Conservation (phyloP, 2,888 invertebrate genomes). For the Patella ulyssiponensis region DNA sequence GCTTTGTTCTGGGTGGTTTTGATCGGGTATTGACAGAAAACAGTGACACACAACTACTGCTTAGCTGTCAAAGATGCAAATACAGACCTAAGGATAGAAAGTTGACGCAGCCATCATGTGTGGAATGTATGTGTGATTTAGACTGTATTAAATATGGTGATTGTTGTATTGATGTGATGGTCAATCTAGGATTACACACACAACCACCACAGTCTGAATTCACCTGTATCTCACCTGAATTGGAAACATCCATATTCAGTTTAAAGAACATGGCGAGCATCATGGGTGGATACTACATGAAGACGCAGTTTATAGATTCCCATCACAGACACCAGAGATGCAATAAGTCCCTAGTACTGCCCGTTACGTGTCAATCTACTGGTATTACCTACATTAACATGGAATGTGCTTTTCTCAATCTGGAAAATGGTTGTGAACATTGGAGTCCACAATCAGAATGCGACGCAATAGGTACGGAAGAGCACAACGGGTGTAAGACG, state of each 20-base stretch:
- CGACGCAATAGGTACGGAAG: background rate
- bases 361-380: background rate
- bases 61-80: too few relatives aligned
- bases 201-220: background rate
- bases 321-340: background rate
- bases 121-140: background rate
- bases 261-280: background rate
- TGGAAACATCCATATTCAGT: background rate
- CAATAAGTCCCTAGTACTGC: background rate
- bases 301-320: too few relatives aligned
- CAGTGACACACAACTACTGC: too few relatives aligned
- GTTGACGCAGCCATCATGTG: background rate
- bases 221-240: background rate
- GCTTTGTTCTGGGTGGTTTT: too few relatives aligned
- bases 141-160: slow-evolving; percentile 3
- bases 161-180: background rate
- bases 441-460: background rate
- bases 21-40: too few relatives aligned
- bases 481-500: background rate
- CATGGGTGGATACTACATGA: background rate
- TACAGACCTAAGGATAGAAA: too few relatives aligned
- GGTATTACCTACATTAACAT: background rate
- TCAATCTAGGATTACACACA: background rate
- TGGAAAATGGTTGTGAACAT: background rate
- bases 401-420: slow-evolving; percentile 1